A percentile compares a stretch with the other conserved stretches of the same genome.
Conservation (phyloP, 2,888 invertebrate genomes). For the Boloria selene region DNA sequence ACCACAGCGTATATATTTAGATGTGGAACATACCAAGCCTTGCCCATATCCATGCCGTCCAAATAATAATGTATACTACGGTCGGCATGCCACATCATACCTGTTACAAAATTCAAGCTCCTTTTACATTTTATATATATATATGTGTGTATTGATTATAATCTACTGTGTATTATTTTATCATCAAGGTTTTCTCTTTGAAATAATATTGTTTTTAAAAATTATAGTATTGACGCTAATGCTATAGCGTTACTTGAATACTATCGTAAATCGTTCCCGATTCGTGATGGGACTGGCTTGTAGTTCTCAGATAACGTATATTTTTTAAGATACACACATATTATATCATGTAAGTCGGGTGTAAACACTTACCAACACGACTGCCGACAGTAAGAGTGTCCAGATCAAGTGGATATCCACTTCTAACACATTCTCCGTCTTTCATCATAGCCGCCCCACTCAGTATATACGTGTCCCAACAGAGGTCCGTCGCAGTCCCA, state of each 20-base stretch:
- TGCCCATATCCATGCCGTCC: constrained; percentile 93
- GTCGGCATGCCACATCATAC: constrained; percentile 94
- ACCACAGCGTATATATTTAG: constrained; percentile 95
- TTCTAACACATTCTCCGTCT: constrained; percentile 92
- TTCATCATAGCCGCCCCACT: constrained; percentile 96
- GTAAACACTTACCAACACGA: constrained; percentile 84
- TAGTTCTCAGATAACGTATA: no score
- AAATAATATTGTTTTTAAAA: no score
- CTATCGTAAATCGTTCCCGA: no score
- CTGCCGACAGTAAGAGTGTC: constrained; percentile 90
- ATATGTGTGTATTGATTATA: no score
- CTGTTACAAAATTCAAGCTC: constrained; percentile 46
- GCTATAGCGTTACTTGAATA: no score
- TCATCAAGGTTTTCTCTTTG: no score
- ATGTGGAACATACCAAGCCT: constrained; percentile 90
- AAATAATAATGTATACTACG: constrained; percentile 92
- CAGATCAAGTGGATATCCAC: constrained; percentile 92
- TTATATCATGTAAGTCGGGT: no score
- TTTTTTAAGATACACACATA: no score
- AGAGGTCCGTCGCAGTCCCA: constrained; percentile 95
- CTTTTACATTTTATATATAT: neutral
- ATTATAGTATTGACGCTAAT: no score
- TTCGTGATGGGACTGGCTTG: no score
- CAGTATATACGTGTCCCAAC: constrained; percentile 95
- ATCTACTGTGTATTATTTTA: no score